Conservation (phyloP, 2,888 invertebrate genomes). For the Erynnis tages region DNA sequence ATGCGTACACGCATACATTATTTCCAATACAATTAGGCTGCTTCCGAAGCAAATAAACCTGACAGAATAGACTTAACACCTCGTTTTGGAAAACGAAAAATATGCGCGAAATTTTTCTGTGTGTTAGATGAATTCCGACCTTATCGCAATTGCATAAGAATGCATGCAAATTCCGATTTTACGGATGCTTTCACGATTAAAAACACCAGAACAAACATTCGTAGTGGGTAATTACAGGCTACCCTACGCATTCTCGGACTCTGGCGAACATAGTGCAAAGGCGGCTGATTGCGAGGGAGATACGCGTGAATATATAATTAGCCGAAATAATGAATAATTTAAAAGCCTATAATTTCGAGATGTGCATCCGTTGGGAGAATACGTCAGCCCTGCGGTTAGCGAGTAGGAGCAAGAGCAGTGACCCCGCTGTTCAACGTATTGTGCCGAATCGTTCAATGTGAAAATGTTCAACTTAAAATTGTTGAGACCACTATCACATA, state of each 20-base stretch:
- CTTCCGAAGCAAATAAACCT: constrained; percentile 27
- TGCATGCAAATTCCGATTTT: constrained; percentile 31
- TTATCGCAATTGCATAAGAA: constrained; percentile 31
- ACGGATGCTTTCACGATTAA: constrained; percentile 19
- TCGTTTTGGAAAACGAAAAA: constrained; percentile 1
- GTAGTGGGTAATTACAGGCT: constrained; percentile 1
- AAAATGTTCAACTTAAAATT: no score
- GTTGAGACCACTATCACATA: no score
- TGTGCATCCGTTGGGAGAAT: background rate
- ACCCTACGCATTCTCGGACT: background rate
- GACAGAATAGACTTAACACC: background rate
- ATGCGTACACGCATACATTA: constrained; percentile 12
- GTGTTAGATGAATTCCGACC: background rate
- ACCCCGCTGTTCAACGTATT: no score
- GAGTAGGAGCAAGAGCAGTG: no score
- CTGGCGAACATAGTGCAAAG: background rate
- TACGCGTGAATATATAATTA: background rate
- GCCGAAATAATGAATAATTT: background rate
- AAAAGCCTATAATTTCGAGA: background rate
- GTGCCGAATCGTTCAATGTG: no score
- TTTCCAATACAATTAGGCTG: constrained; percentile 36
- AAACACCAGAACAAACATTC: constrained; percentile 1
- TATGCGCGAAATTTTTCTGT: background rate
- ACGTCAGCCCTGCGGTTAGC: background rate
- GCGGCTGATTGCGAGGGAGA: background rate